Evolutionary conservation across 2,888 invertebrate genomes (phyloP).

Genomic region (Erebia ligea): DNA sequence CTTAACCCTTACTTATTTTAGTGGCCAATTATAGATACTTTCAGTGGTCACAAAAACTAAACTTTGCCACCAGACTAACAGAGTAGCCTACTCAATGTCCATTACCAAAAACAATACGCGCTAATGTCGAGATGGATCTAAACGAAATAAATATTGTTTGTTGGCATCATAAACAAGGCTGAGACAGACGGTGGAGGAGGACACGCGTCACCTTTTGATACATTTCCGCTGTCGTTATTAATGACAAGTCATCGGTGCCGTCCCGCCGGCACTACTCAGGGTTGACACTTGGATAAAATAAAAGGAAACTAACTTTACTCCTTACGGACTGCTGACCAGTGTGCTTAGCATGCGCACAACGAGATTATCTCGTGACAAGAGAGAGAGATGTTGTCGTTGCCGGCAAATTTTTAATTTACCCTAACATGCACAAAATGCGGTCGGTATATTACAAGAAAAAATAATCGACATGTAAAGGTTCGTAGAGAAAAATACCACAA

Average conservation of each 20-base stretch:
- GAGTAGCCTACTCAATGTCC: slow-evolving; percentile 21
- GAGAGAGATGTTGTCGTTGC: too few species aligned
- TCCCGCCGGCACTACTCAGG: slow-evolving; percentile 69
- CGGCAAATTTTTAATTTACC: too few species aligned
- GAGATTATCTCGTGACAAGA: too few species aligned
- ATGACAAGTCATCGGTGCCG: slow-evolving; percentile 83
- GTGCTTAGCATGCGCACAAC: too few species aligned
- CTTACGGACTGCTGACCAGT: too few species aligned
- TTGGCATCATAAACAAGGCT: slow-evolving; percentile 78
- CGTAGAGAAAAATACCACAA: too few species aligned
- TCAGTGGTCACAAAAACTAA: not conserved
- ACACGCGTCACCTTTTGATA: slow-evolving; percentile 83
- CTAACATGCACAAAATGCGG: too few species aligned
- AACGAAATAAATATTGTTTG: slow-evolving; percentile 74
- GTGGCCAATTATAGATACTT: not conserved
- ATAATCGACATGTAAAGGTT: too few species aligned
- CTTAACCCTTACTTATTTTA: not conserved
- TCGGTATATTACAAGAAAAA: too few species aligned
- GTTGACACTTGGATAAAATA: slow-evolving; percentile 48
- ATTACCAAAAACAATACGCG: slow-evolving; percentile 42
- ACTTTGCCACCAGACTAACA: not conserved
- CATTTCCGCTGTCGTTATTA: slow-evolving; percentile 84
- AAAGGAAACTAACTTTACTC: not conserved
- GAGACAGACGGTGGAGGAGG: slow-evolving; percentile 71
- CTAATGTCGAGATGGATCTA: slow-evolving; percentile 51